Evolutionary conservation across 2,797 vertebrate species (phyloP).

Genomic region (Danio albolineatus): DNA sequence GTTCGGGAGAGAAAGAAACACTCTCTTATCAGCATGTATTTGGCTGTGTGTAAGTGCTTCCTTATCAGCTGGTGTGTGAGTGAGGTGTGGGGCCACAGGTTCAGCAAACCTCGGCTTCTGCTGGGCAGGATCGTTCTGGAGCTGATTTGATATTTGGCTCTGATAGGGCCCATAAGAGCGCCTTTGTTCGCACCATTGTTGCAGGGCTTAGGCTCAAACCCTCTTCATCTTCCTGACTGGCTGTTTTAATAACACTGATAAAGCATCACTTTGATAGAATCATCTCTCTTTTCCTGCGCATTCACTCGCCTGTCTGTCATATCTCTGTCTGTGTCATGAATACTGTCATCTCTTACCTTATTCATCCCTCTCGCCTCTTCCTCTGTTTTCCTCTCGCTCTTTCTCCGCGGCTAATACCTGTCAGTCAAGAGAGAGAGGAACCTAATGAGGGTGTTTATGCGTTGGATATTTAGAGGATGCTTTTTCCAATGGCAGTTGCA

Average conservation of each 20-base stretch:
- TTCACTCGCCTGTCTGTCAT: slow-evolving; percentile 46
- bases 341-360: slow-evolving; percentile 47
- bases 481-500: slow-evolving; percentile 63
- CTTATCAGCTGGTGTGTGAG: slow-evolving; percentile 53
- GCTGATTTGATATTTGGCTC: slow-evolving; percentile 86
- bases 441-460: slow-evolving; percentile 72
- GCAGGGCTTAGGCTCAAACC: slow-evolving; percentile 82
- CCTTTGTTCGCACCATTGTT: slow-evolving; percentile 84
- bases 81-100: slow-evolving; percentile 72
- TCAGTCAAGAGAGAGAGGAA: slow-evolving; percentile 68
- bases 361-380: slow-evolving; percentile 48
- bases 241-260: slow-evolving; percentile 85
- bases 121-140: slow-evolving; percentile 81
- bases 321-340: slow-evolving; percentile 47
- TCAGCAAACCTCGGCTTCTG: slow-evolving; percentile 78
- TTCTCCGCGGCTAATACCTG: slow-evolving; percentile 73
- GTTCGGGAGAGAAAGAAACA: slow-evolving; percentile 49
- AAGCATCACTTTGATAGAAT: slow-evolving; percentile 85
- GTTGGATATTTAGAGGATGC: slow-evolving; percentile 49
- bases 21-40: slow-evolving; percentile 55
- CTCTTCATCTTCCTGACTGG: slow-evolving; percentile 83
- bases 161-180: slow-evolving; percentile 85
- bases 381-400: slow-evolving; percentile 54
- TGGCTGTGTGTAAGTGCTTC: slow-evolving; percentile 53
- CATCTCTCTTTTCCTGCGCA: slow-evolving; percentile 69